phyloP scores from a whole-genome alignment of 2,888 invertebrate species.

The Habroteleia sp. region DNA sequence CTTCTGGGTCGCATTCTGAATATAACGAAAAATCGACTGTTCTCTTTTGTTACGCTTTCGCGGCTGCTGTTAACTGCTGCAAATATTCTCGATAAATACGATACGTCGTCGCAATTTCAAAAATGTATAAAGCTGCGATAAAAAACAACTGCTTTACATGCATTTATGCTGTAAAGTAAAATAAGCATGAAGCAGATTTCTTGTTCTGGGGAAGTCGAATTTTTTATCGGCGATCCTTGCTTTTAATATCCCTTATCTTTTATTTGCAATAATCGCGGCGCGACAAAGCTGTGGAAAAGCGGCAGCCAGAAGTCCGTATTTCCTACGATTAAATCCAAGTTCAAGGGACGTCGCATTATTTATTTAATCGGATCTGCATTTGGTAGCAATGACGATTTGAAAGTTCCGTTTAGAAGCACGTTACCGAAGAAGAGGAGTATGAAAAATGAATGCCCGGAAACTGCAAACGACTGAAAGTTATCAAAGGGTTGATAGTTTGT shows the following conservation, averaged over 20 bases:
- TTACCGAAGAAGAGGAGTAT: no score
- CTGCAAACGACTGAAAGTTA: constrained; percentile 8
- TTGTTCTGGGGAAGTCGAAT: neutral
- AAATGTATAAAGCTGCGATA: neutral
- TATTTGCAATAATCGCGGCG: constrained; percentile 12
- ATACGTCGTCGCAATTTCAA: neutral
- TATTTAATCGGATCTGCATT: no score
- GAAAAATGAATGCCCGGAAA: constrained; percentile 1
- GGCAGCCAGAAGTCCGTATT: no score
- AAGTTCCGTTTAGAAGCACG: no score
- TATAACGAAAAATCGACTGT: neutral
- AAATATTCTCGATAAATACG: neutral
- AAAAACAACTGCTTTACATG: neutral
- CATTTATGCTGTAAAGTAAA: neutral
- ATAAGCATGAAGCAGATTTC: neutral
- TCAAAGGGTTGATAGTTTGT: constrained; percentile 43
- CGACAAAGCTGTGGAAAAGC: no score
- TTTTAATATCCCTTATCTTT: constrained; percentile 6
- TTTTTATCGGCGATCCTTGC: neutral
- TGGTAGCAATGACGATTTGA: neutral
- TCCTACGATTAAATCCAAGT: no score
- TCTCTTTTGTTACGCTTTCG: neutral
- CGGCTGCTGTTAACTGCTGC: neutral
- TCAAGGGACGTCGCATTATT: no score
- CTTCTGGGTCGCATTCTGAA: constrained; percentile 9